phyloP scores from a whole-genome alignment of 2,888 invertebrate genomes.

The Euclidia mi region DNA sequence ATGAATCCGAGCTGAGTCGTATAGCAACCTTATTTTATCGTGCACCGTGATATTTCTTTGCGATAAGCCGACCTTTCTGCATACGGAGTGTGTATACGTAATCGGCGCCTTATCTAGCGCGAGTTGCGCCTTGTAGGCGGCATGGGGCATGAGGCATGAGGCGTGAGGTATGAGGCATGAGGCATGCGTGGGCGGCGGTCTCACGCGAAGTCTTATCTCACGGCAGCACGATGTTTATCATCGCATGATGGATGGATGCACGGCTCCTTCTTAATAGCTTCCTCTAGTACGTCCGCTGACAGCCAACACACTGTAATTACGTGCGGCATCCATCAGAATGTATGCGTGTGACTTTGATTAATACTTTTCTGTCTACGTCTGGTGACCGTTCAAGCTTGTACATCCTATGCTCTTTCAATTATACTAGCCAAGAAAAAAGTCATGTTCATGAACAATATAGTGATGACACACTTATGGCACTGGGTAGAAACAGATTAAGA shows the following conservation, averaged over 20 bases:
- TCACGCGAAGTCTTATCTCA: slow-evolving; percentile 57
- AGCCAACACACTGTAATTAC: slow-evolving; percentile 52
- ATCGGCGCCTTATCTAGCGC: slow-evolving; percentile 49
- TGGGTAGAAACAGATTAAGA: too few relatives aligned
- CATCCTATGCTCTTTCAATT: too few relatives aligned
- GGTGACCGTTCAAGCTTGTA: too few relatives aligned
- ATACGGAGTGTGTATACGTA: slow-evolving; percentile 24
- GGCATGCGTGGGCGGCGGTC: slow-evolving; percentile 55
- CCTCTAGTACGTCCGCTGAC: slow-evolving; percentile 51
- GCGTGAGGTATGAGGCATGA: too few relatives aligned
- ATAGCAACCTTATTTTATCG: too few relatives aligned
- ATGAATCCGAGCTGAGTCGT: too few relatives aligned
- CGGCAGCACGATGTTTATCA: slow-evolving; percentile 75
- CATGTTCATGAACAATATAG: too few relatives aligned
- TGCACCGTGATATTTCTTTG: neutral
- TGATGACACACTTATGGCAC: too few relatives aligned
- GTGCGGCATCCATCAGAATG: slow-evolving; percentile 47
- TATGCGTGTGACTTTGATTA: slow-evolving; percentile 46
- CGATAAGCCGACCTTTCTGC: slow-evolving; percentile 7
- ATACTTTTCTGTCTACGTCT: slow-evolving; percentile 19
- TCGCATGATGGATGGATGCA: slow-evolving; percentile 70
- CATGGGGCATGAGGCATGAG: too few relatives aligned
- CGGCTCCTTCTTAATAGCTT: slow-evolving; percentile 53
- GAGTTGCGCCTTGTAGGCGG: slow-evolving; percentile 46
- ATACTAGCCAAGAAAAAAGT: too few relatives aligned